Evolutionary conservation across 92 coral and sea anemone species (phyloP).

Genomic region (Epizoanthus stellaris): DNA sequence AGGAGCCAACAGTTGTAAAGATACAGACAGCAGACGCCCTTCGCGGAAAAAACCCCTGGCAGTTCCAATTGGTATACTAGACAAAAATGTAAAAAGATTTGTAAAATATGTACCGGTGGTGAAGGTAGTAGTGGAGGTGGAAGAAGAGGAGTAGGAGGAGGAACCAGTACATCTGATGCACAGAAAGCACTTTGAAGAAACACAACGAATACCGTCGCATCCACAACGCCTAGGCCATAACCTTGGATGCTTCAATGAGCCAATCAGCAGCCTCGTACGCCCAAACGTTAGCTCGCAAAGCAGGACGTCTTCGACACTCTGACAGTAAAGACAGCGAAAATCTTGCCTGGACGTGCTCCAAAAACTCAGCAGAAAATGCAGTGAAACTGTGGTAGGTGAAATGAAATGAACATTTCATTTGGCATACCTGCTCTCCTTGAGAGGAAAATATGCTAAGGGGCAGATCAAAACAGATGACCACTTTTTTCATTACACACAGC

Average conservation of each 20-base stretch:
- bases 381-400: not conserved
- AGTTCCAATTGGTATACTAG: not conserved
- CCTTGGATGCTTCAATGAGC: not conserved
- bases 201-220: constrained; percentile 18
- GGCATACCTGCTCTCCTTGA: no score
- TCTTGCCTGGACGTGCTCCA: not conserved
- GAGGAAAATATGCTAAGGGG: no score
- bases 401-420: no score
- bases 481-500: no score
- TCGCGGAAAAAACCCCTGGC: not conserved
- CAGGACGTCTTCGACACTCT: not conserved
- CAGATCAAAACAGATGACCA: no score
- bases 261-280: not conserved
- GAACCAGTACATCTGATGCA: not conserved
- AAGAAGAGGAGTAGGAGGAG: not conserved
- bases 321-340: constrained; percentile 2
- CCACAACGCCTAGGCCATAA: not conserved
- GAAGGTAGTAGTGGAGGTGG: constrained; percentile 6
- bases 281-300: not conserved
- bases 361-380: not conserved
- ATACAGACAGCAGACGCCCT: not conserved
- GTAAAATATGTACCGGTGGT: not conserved
- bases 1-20: not conserved
- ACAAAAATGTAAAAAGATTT: not conserved
- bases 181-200: not conserved